Conservation (phyloP, 1,140 invertebrate species). For the Trichogramma pretiosum region DNA sequence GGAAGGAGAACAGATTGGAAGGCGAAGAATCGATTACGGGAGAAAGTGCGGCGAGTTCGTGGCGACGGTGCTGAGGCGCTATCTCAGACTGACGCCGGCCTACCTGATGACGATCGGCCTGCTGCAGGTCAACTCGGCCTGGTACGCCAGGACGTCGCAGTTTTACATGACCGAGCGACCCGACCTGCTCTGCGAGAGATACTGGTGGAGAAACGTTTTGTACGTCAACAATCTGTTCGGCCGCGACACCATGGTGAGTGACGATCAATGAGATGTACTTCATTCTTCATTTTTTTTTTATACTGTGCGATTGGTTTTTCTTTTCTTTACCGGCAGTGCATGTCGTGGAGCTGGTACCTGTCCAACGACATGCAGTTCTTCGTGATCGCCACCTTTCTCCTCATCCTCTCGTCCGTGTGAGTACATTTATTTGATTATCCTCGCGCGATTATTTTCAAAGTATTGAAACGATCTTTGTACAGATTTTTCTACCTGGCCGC, state of each 20-base stretch:
- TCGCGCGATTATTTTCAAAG: background rate
- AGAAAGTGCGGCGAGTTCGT: no score
- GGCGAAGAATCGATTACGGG: no score
- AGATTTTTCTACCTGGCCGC: constrained; percentile 35
- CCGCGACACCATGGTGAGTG: constrained; percentile 42
- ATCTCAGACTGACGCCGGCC: constrained; percentile 32
- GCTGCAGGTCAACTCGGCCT: constrained; percentile 43
- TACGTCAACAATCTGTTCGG: constrained; percentile 55
- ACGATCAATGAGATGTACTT: background rate
- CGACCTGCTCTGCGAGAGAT: constrained; percentile 45
- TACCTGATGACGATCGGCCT: constrained; percentile 48
- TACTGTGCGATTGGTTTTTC: constrained; percentile 6
- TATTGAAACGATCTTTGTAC: constrained; percentile 19
- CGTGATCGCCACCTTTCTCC: constrained; percentile 44
- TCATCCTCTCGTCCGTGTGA: constrained; percentile 50
- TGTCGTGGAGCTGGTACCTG: constrained; percentile 76
- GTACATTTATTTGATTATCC: constrained; percentile 15
- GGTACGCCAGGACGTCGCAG: constrained; percentile 42
- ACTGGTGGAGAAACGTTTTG: constrained; percentile 58
- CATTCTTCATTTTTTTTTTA: no score
- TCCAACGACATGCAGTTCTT: constrained; percentile 76
- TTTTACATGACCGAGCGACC: constrained; percentile 44
- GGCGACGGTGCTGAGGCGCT: constrained; percentile 32
- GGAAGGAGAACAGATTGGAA: no score
- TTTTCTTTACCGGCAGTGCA: constrained; percentile 46